These are phyloP conservation scores for Dolomedes plantarius DNA, from an alignment of 2,888 invertebrate genomes.

Conservation along the genomic window DNA sequence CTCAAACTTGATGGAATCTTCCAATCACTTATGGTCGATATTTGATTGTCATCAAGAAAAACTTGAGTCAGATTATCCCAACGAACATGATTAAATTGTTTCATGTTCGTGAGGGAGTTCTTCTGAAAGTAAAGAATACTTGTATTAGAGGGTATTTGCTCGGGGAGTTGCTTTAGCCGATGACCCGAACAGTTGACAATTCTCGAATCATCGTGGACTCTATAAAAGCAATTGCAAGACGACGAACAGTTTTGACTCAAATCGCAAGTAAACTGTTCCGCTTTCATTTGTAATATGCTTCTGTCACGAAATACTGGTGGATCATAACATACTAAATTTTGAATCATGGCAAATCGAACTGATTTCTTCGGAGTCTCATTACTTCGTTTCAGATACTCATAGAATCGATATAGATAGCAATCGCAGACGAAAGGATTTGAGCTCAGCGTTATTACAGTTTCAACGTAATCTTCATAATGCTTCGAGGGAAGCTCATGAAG, in stretches of 20 bases:
- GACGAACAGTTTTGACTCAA: constrained; percentile 50
- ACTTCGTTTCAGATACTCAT: constrained; percentile 44
- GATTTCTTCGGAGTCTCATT: constrained; percentile 29
- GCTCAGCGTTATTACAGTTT: constrained; percentile 24
- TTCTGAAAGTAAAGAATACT: constrained; percentile 43
- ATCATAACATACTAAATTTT: constrained; percentile 42
- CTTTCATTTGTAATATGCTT: constrained; percentile 10
- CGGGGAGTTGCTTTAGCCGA: constrained; percentile 29
- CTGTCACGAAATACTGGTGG: constrained; percentile 24
- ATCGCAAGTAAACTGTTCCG: constrained; percentile 60
- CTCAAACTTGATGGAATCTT: constrained; percentile 35
- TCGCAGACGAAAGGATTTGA: constrained; percentile 70
- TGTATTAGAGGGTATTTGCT: constrained; percentile 45
- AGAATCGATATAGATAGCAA: constrained; percentile 63
- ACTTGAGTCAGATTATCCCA: constrained; percentile 67
- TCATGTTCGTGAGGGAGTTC: constrained; percentile 42
- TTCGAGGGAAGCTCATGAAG: constrained; percentile 34
- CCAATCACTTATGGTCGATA: constrained; percentile 50
- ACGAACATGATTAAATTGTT: constrained; percentile 24
- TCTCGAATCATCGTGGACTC: constrained; percentile 39
- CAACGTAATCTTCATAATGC: constrained; percentile 39
- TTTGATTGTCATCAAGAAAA: constrained; percentile 72
- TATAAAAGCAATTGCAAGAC: constrained; percentile 62
- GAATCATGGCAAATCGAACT: constrained; percentile 8
- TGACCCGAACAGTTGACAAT: constrained; percentile 62